A percentile compares a stretch with the other conserved stretches of the same genome.
Conservation (phyloP, 2,113 vertebrate genomes). For the Smithornis capensis region DNA sequence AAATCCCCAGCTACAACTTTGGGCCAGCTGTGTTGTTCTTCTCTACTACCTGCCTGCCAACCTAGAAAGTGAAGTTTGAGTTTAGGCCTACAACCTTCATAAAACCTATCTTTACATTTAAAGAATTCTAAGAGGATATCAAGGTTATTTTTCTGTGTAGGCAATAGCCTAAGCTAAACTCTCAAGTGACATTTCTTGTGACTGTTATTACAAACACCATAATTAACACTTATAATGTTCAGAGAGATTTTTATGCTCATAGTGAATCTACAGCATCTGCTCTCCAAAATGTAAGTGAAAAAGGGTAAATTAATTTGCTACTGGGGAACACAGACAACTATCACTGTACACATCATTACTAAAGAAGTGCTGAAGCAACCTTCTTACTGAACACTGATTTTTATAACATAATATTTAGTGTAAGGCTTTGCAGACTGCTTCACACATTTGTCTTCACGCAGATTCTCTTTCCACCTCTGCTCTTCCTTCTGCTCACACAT, state of each 20-base stretch:
- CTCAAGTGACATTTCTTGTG: not conserved
- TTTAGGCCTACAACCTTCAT: not conserved
- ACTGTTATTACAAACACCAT: not conserved
- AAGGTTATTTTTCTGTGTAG: not conserved
- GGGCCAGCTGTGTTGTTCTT: not conserved
- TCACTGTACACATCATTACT: not conserved
- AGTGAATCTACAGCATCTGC: not conserved
- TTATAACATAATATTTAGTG: not conserved
- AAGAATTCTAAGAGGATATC: not conserved
- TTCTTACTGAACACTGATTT: not conserved
- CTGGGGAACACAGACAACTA: not conserved
- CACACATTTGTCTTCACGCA: not conserved
- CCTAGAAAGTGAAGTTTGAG: not conserved
- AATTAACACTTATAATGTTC: not conserved
- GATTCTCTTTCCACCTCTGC: rapidly evolving
- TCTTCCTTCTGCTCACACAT: not conserved
- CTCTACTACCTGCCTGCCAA: rapidly evolving
- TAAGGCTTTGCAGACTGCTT: not conserved
- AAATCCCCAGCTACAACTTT: not conserved
- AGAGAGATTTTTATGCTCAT: not conserved
- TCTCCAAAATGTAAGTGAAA: not conserved
- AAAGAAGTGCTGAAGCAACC: not conserved
- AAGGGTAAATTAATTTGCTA: not conserved
- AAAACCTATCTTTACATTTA: not conserved
- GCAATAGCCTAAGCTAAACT: not conserved